Base-by-base conservation (phyloP, 2,888 invertebrate species). In the Clanis bilineata region DNA sequence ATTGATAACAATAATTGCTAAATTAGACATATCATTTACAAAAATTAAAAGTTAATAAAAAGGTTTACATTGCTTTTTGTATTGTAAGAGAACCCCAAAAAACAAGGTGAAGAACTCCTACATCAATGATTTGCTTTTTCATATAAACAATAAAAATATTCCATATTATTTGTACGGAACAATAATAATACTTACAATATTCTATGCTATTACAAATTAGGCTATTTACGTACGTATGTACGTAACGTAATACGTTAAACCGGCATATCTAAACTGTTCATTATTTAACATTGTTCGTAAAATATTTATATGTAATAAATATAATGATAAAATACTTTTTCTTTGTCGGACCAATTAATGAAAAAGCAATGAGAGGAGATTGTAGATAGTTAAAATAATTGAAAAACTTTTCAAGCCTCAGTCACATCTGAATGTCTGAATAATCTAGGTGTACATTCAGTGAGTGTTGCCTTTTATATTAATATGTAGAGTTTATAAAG, bases 1-100 rank as follows among this genome's bases (percentile, higher is more conserved):
- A 58, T 25, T 39, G 38, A 39, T 39, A 58, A 22, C 4, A 57
- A 9, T 18, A 25, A 25, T 58, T 51, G 47, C 25, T 58, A 59
- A 56, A 36, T 55, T 22, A 59, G 56, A 59, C 61, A 61, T 61
- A 61, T 61, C 61, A 61, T 39, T 56, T 59, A 18, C 15, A 36
- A 38, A 39, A 39, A 28, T 15, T 23, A 23, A 58, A 39, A 58
- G 12, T n/a, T n/a, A 23, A 25, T 51, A 39, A 21, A 38, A 18
- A 51, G 39, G 47, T 39, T 51, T 51, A 58, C 23, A 41, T 21
- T 23, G 36, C 23, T 21, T 32, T 28, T 44, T 44, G 23, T 10
- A 25, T 36, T 22, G 23, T 45, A 23, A 15, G 22, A 22, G 18
- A 45, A 10, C 45, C 23, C 36, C 38, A 45, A 22, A 44, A 22